phyloP scores from a whole-genome alignment of 2,797 vertebrate genomes.

The Chiloscyllium punctatum region DNA sequence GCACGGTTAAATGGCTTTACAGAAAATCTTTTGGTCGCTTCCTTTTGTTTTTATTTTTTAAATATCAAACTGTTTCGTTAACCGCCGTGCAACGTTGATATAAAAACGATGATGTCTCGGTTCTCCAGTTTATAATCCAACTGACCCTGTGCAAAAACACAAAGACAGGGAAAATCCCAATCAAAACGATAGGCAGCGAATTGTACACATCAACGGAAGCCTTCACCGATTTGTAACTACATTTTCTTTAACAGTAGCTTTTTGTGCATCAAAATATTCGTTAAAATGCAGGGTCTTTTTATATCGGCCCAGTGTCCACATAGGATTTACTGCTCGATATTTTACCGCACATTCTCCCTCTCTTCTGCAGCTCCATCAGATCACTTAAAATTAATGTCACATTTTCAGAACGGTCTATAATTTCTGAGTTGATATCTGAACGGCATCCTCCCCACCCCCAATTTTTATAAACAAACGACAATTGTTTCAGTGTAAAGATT shows the following conservation, averaged over 20 bases:
- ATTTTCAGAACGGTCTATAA: background rate
- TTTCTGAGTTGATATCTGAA: background rate
- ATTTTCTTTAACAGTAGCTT: too few species aligned
- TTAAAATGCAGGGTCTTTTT: background rate
- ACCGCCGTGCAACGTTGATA: constrained; percentile 93
- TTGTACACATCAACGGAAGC: background rate
- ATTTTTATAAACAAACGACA: background rate
- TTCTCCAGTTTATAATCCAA: constrained; percentile 87
- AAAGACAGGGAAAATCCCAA: background rate
- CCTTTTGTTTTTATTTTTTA: too few species aligned
- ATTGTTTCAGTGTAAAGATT: background rate
- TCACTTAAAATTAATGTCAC: background rate
- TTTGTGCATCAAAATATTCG: background rate
- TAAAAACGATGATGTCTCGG: constrained; percentile 87
- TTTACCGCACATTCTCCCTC: too few species aligned
- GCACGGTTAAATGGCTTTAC: background rate
- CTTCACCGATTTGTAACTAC: background rate
- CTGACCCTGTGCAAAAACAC: constrained; percentile 69
- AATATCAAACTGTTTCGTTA: constrained; percentile 49
- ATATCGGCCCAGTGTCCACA: background rate
- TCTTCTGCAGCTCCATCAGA: background rate
- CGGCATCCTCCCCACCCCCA: background rate
- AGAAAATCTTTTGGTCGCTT: too few species aligned
- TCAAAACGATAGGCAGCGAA: background rate
- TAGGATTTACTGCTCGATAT: background rate